These are phyloP conservation scores for Branchinecta lynchi DNA, from an alignment of 1,140 invertebrate species.

Conservation along the genomic window DNA sequence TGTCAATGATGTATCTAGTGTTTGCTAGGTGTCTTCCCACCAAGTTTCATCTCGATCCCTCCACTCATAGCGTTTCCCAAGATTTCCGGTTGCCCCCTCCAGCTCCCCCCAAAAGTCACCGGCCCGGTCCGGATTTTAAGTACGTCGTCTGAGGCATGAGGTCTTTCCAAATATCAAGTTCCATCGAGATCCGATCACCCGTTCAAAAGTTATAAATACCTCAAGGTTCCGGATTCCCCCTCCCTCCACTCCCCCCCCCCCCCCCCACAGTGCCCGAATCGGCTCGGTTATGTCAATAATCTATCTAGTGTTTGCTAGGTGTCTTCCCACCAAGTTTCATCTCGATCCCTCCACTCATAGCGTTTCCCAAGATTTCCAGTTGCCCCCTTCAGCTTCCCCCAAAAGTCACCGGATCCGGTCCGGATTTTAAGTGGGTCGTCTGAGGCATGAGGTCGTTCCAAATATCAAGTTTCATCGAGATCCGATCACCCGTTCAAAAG, in stretches of 20 bases:
- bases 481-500: too few relatives aligned
- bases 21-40: neutral
- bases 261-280: too few relatives aligned
- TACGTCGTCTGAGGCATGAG: too few relatives aligned
- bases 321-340: neutral
- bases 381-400: neutral
- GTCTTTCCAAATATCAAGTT: too few relatives aligned
- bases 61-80: neutral
- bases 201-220: too few relatives aligned
- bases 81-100: neutral
- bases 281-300: constrained; percentile 10
- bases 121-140: neutral
- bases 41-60: constrained; percentile 8
- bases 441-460: neutral
- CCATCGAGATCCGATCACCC: too few relatives aligned
- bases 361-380: constrained; percentile 5
- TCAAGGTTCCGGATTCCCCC: too few relatives aligned
- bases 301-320: neutral
- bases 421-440: neutral
- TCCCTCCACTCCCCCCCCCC: too few relatives aligned
- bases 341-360: neutral
- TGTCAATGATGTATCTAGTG: neutral
- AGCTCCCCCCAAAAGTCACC: neutral
- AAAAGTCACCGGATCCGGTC: neutral
- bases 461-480: too few relatives aligned